Conservation (phyloP, 2,113 vertebrate species). For the Clarias batrachus region DNA sequence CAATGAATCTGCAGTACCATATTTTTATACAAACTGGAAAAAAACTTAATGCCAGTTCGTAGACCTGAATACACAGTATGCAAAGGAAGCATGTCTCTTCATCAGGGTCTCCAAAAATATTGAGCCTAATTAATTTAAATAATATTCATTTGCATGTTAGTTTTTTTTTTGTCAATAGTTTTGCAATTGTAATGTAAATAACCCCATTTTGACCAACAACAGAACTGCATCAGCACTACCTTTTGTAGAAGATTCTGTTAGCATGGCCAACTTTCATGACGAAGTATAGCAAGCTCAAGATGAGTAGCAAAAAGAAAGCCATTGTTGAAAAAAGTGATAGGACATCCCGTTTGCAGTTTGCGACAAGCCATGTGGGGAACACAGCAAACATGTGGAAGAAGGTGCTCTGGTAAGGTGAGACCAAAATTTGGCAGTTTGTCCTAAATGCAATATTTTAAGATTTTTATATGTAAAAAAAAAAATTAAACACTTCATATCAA, state of each 20-base stretch:
- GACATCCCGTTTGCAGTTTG: too few species aligned
- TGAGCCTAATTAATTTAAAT: not conserved
- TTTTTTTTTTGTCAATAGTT: not conserved
- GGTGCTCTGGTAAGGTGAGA: too few species aligned
- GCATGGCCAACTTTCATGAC: not conserved
- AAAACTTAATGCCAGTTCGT: not conserved
- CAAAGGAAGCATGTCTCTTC: not conserved
- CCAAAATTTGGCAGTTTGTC: too few species aligned
- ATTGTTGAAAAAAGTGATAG: too few species aligned
- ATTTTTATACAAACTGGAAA: not conserved
- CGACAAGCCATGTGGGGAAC: too few species aligned
- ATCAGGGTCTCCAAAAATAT: not conserved
- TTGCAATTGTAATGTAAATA: not conserved
- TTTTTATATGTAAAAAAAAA: too few species aligned
- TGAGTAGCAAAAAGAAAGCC: too few species aligned
- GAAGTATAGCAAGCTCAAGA: not conserved
- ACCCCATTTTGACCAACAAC: not conserved
- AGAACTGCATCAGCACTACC: not conserved
- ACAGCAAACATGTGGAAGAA: too few species aligned
- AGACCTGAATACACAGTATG: not conserved
- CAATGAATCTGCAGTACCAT: too few species aligned
- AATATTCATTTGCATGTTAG: not conserved
- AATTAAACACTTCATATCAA: too few species aligned
- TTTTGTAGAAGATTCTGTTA: not conserved
- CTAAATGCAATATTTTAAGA: too few species aligned